Conservation (phyloP, 2,888 invertebrate species). For the Cactoblastis cactorum region DNA sequence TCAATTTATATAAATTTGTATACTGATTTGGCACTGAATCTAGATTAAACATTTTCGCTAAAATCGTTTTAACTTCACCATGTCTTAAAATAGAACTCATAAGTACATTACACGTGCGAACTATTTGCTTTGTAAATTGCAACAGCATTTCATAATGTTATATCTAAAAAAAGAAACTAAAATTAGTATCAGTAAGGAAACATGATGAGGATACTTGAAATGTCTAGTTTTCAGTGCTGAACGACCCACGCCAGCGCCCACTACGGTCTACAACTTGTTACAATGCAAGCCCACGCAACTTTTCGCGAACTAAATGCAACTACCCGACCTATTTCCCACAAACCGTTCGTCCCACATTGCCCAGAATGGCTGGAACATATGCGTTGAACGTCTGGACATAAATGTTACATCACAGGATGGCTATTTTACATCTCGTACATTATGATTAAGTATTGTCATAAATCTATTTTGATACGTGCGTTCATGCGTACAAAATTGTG, state of each 20-base stretch:
- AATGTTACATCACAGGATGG: neutral
- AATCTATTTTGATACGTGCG: neutral
- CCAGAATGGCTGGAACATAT: neutral
- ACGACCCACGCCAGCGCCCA: neutral
- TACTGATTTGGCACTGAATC: too few species aligned
- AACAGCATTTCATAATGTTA: too few species aligned
- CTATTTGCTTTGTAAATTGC: too few species aligned
- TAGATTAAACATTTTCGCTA: too few species aligned
- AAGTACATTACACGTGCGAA: too few species aligned
- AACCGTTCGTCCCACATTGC: constrained; percentile 3
- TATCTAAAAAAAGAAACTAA: too few species aligned
- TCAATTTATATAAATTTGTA: too few species aligned
- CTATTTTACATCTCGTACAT: neutral
- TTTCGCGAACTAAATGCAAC: neutral
- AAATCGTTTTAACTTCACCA: too few species aligned
- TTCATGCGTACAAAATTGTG: neutral
- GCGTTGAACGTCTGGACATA: neutral
- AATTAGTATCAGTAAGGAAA: too few species aligned
- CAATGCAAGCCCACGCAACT: constrained; percentile 2
- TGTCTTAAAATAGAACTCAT: too few species aligned
- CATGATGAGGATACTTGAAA: neutral
- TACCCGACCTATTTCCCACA: constrained; percentile 14
- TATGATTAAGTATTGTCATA: neutral
- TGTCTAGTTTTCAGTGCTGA: neutral
- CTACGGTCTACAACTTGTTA: neutral